Base-by-base conservation (phyloP, 2,113 vertebrate genomes). In the Phainopepla nitens region DNA sequence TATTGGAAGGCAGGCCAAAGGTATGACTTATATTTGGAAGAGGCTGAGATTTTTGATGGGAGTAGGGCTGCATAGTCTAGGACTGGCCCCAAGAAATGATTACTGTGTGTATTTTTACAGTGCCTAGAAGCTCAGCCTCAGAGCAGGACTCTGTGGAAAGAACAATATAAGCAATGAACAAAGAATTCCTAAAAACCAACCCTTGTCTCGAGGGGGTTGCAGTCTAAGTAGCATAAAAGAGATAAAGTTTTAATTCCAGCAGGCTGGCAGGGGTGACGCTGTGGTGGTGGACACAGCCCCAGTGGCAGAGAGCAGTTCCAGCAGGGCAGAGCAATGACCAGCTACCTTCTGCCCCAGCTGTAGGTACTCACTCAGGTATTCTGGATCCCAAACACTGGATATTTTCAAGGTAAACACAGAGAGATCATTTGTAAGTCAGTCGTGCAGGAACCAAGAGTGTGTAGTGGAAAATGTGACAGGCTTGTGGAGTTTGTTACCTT, bases 11-110 rank as follows among this genome's bases (percentile, higher is more conserved):
- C 82, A 92, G 83, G 88, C 92, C 88, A 97, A 13, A 85, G 82
- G 75, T 80, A 85, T 94, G 88, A 89, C 79, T 95, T 87, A 8
- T 7, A 35, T 90, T 88, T 94, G 95, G 94, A 97, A 95, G 86
- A 90, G 85, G 41, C 85, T 71, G 82, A 79, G 71, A 16, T 85
- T 79, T 90, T 71, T 82, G 92, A 88, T 87, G 82, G 61, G 73
- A 89, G 61, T 25, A 42, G 62, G 27, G 58, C 92, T 94, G 70
- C 36, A 10, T 1, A 50, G 70, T 56, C 66, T n/a, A 79, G 88
- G 85, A 27, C 85, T 24, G 47, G 85, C 66, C 90, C 75, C 85
- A 90, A 92, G 66, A 72, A 90, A 10, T 42, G 3, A 94, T 93
- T 76, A 44, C 86, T 86, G 66, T 49, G 82, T 92, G 82, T 82